Evolutionary conservation across 2,888 invertebrate genomes (phyloP).

Genomic region (Epirrhoe alternata): DNA sequence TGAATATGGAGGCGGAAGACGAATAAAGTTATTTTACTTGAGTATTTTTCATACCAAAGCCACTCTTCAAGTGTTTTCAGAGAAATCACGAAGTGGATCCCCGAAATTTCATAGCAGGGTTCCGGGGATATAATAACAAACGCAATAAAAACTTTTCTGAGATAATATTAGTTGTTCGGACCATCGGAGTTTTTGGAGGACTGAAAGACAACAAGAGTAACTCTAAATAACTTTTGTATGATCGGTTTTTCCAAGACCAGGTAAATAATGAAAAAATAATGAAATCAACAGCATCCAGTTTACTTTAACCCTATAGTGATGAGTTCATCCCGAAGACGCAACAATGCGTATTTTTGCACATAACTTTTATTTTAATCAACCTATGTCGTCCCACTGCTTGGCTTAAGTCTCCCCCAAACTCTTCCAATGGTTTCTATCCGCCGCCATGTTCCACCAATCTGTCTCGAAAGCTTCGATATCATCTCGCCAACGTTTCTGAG

Average conservation of each 20-base stretch:
- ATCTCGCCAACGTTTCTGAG: too few species aligned
- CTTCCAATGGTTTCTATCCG: too few species aligned
- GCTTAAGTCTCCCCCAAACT: too few species aligned
- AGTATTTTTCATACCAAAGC: constrained; percentile 44
- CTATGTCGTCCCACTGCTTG: too few species aligned
- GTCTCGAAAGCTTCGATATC: too few species aligned
- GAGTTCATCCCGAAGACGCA: too few species aligned
- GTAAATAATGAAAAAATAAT: neutral
- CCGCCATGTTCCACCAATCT: too few species aligned
- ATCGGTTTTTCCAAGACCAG: constrained; percentile 29
- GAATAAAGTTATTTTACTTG: constrained; percentile 50
- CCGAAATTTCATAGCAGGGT: constrained; percentile 55
- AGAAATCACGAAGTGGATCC: constrained; percentile 55
- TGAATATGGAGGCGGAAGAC: constrained; percentile 40
- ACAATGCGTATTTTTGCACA: too few species aligned
- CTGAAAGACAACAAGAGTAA: constrained; percentile 59
- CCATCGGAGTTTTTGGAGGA: constrained; percentile 57
- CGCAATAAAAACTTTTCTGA: constrained; percentile 62
- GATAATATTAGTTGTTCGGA: constrained; percentile 63
- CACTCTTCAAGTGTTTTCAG: constrained; percentile 54
- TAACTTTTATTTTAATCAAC: too few species aligned
- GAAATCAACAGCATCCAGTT: too few species aligned
- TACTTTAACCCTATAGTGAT: too few species aligned
- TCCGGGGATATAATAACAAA: constrained; percentile 63
- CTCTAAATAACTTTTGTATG: constrained; percentile 47